Base-by-base conservation (phyloP, 2,113 vertebrate genomes). In the Anthoscopus minutus region DNA sequence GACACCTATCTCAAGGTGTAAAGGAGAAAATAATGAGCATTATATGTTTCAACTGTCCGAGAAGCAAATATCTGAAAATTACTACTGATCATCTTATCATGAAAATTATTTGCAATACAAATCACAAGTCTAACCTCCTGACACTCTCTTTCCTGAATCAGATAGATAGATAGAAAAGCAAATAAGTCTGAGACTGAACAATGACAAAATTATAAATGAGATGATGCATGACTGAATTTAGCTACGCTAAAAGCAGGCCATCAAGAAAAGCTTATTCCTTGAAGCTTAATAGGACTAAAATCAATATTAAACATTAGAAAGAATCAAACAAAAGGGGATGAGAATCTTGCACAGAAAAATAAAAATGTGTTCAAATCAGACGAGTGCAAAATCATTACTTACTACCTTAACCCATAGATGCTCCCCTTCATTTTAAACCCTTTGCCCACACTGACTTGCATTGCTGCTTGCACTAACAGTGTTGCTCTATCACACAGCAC, bases 381-480 rank as follows among this genome's bases (percentile, higher is more conserved):
- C 6, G 7, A 82, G 4, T 4, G 3, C 4, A 56, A 81, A 73
- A 84, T 51, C 6, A 40, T 58, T 74, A 70, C 8, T 69, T 25
- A 72, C 12, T 42, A 50, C 23, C 2, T 65, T 57, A 69, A 65
- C 1, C 14, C 14, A 3, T 24, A 78, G 31, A 24, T 1, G 2
- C 9, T 47, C 5, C 9, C 9, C 10, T 79, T 14, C 8, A 42
- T 11, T 76, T 72, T 27, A 58, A 72, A 51, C 3, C 11, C 54
- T 60, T 4, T 7, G n/a, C 25, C 12, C 11, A 38, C 5, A 73
- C 19, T 24, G 45, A 83, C 6, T 35, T 37, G 30, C 15, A 64
- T 4, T 24, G 10, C 3, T 47, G 37, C 12, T 30, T 10, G 0
- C 13, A 17, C 33, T 58, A 48, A 56, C 23, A 1, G 1, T 7